Conservation (phyloP, 2,113 vertebrate species). For the Neolamprologus ventralis region DNA sequence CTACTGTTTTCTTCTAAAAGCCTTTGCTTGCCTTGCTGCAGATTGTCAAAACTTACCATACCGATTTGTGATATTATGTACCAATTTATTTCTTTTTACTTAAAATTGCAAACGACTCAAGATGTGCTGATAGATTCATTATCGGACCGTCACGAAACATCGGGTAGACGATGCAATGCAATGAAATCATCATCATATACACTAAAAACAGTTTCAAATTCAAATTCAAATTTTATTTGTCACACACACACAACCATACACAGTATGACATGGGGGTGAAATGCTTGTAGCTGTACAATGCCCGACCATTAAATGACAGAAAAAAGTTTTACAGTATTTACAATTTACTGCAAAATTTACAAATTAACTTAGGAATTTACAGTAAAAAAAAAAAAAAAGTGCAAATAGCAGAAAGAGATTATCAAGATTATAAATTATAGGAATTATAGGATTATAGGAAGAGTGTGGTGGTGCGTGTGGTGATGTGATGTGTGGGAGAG, state of each 20-base stretch:
- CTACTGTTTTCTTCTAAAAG: background rate
- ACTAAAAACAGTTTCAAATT: background rate
- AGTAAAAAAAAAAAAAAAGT: too few species aligned
- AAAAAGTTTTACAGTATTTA: background rate
- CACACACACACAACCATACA: too few species aligned
- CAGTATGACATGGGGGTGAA: too few species aligned
- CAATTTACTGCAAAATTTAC: too few species aligned
- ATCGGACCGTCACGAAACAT: background rate
- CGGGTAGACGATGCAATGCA: background rate
- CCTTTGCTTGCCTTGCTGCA: background rate
- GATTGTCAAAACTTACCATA: background rate
- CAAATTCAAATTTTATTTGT: too few species aligned
- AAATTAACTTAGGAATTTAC: too few species aligned
- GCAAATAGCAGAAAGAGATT: too few species aligned
- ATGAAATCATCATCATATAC: background rate
- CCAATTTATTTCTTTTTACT: background rate
- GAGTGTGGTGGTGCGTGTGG: rapidly evolving
- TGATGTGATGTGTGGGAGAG: too few species aligned
- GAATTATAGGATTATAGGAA: too few species aligned
- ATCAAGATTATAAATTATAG: too few species aligned
- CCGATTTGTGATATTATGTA: background rate
- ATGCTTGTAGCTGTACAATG: too few species aligned
- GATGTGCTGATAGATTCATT: background rate
- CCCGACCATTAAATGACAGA: too few species aligned
- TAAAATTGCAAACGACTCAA: background rate